Evolutionary conservation across 2,888 invertebrate species (phyloP), one percentile per base, ranked within the genome.

Genomic region (Drosophila histrio): DNA sequence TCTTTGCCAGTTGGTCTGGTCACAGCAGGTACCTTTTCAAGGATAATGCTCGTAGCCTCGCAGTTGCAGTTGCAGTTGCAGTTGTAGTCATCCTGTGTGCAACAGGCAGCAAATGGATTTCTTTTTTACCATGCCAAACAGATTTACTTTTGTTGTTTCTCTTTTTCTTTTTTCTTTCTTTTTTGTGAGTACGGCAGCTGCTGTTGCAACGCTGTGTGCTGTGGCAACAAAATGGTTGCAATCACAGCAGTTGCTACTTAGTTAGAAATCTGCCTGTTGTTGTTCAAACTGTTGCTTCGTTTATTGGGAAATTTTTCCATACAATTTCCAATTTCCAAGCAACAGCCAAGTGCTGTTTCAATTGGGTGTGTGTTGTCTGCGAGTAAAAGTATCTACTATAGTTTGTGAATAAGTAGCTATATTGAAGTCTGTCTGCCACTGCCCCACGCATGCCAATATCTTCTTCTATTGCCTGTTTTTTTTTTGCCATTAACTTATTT

Each of bases 51-150:
- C 41, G 9, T 22, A 13, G 41, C 24, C 11, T 24, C 24, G 8
- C 24, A 0, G 21, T 19, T 19, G 58, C n/a, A 4, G 32, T n/a
- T 43, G 34, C 52, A 15, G 38, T 77, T 44, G 63, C 26, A 39
- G 53, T 26, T 43, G 53, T 53, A 52, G 28, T 77, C 77, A 76
- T 78, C 76, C 74, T 78, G 79, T 63, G 71, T 38, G 82, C 88
- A 87, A 87, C 82, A 85, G 88, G 88, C 87, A 76, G 88, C 59
- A 80, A 80, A 74, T 72, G 70, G 64, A 69, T 72, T 26, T 41
- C 38, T 70, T 77, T 86, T 86, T 86, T 86, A 87, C 46, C 76
- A 87, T 70, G 39, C 75, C 67, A 81, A 64, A 76, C 24, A 85
- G 88, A 87, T 83, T 87, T 87, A 73, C 39, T 87, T 81, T 84